Conservation (phyloP, 2,888 invertebrate genomes). For the Heliconius sara region DNA sequence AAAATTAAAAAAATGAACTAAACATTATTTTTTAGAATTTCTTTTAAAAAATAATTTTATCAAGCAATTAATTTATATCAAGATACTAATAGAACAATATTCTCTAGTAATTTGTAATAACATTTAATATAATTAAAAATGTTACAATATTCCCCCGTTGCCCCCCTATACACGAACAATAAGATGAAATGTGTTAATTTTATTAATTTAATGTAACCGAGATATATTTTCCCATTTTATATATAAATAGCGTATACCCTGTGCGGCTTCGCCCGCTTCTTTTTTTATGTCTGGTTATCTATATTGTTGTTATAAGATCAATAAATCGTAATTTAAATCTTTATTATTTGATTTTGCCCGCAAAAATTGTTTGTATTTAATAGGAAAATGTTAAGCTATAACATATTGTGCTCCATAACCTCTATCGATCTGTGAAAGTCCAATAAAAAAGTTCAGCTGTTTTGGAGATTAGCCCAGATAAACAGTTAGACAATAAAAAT, state of each 20-base stretch:
- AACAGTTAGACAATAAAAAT: no score
- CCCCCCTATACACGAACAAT: neutral
- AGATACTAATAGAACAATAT: neutral
- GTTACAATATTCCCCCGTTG: conserved; percentile 1
- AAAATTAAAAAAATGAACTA: neutral
- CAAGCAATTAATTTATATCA: neutral
- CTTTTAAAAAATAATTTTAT: neutral
- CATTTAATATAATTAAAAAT: conserved; percentile 6
- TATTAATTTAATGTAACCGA: neutral
- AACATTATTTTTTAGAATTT: neutral
- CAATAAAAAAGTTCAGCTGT: no score
- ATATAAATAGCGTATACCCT: neutral
- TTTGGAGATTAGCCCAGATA: no score
- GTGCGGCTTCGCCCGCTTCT: no score
- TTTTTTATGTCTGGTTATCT: no score
- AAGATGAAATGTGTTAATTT: neutral
- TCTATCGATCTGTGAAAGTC: no score
- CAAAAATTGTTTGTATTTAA: no score
- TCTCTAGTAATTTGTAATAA: neutral
- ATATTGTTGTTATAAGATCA: no score
- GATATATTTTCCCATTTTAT: neutral
- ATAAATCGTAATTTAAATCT: no score
- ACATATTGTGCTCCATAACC: no score
- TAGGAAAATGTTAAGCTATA: no score
- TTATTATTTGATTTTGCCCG: no score